phyloP scores from a whole-genome alignment of 1,140 invertebrate genomes.

The Hermatobates lingyangjiaoensis region DNA sequence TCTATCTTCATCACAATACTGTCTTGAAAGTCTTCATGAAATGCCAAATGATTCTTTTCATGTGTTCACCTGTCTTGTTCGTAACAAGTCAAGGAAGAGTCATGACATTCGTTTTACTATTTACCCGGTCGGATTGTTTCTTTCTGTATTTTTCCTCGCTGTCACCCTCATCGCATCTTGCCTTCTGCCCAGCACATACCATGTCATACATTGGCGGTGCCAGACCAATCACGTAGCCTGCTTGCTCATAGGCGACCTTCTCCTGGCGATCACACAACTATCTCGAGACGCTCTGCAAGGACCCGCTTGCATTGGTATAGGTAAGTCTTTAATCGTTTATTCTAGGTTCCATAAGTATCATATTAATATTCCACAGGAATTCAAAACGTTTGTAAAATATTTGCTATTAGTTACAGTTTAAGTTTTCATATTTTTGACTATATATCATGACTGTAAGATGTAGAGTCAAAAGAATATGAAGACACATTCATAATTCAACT shows the following conservation, averaged over 20 bases:
- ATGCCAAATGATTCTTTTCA: conserved; percentile 26
- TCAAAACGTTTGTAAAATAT: no score
- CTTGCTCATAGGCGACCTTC: conserved; percentile 51
- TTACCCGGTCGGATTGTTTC: conserved; percentile 50
- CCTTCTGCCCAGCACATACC: conserved; percentile 54
- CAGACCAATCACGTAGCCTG: conserved; percentile 65
- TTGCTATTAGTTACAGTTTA: no score
- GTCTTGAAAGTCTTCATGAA: conserved; percentile 36
- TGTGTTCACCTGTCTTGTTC: conserved; percentile 36
- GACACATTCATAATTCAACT: no score
- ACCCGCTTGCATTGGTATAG: conserved; percentile 36
- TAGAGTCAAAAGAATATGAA: no score
- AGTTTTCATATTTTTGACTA: no score
- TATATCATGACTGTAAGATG: no score
- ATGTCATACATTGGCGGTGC: conserved; percentile 65
- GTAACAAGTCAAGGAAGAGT: conserved; percentile 24
- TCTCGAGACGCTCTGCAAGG: conserved; percentile 33
- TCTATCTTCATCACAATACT: conserved; percentile 32
- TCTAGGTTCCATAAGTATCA: no score
- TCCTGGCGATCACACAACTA: conserved; percentile 53
- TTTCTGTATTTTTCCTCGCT: conserved; percentile 54
- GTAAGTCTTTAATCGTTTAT: no score
- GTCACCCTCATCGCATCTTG: conserved; percentile 54
- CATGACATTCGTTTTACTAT: conserved; percentile 41
- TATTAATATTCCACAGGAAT: no score